These are phyloP conservation scores for Scophthalmus maximus DNA, from an alignment of 2,113 vertebrate species.

Conservation along the genomic window DNA sequence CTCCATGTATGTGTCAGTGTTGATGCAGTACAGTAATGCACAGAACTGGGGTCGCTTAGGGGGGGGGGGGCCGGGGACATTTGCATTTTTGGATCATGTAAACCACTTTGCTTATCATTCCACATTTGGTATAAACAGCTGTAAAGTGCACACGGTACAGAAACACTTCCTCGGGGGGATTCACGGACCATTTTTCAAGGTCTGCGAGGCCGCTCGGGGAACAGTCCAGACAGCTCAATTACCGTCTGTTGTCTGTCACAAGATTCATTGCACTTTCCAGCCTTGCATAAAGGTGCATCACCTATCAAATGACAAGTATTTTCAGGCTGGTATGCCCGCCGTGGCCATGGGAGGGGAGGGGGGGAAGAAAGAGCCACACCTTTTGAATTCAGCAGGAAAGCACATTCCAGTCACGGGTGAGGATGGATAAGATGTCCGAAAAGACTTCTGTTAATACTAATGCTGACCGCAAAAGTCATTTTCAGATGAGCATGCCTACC, in stretches of 20 bases:
- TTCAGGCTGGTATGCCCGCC: slow-evolving; percentile 11
- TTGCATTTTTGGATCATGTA: slow-evolving; percentile 43
- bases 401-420: slow-evolving; percentile 55
- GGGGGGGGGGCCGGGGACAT: no score
- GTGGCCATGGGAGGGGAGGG: neutral
- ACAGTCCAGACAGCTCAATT: slow-evolving; percentile 54
- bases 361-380: slow-evolving; percentile 3
- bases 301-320: slow-evolving; percentile 33
- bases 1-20: slow-evolving; percentile 1
- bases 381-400: slow-evolving; percentile 37
- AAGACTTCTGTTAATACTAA: slow-evolving; percentile 27
- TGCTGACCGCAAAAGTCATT: slow-evolving; percentile 25
- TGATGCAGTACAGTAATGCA: slow-evolving; percentile 12
- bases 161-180: slow-evolving; percentile 44
- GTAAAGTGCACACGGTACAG: slow-evolving; percentile 39
- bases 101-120: slow-evolving; percentile 46
- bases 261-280: slow-evolving; percentile 24
- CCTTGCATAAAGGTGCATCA: slow-evolving; percentile 18
- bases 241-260: slow-evolving; percentile 31
- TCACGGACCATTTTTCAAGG: no score
- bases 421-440: slow-evolving; percentile 53
- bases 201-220: slow-evolving; percentile 47
- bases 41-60: no score
- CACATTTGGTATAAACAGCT: slow-evolving; percentile 43
- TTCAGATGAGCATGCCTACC: slow-evolving; percentile 12